phyloP scores from a whole-genome alignment of 2,888 invertebrate genomes.

The Drosophila peninsularis region DNA sequence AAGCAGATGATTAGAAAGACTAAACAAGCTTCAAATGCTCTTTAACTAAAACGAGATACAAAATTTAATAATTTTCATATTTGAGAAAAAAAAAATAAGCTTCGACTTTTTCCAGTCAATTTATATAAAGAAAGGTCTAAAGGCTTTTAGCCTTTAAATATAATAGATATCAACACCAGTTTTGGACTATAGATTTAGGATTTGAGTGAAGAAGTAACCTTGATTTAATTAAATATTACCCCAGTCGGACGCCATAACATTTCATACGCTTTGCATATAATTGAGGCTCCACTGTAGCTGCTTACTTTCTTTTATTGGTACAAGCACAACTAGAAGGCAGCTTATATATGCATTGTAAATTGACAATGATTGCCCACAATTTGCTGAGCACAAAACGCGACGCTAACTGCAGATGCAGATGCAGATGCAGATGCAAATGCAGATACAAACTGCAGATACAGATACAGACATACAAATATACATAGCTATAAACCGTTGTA shows the following conservation, averaged over 20 bases:
- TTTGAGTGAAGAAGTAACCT: too few relatives aligned
- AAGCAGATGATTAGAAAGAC: too few relatives aligned
- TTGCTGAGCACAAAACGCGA: constrained; percentile 64
- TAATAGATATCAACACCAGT: too few relatives aligned
- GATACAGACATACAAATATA: constrained; percentile 36
- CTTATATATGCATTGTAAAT: constrained; percentile 70
- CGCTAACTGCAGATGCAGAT: constrained; percentile 49
- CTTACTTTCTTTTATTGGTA: constrained; percentile 46
- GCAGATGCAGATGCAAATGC: constrained; percentile 41
- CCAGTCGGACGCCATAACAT: neutral
- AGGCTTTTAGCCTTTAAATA: too few relatives aligned
- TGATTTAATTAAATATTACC: too few relatives aligned
- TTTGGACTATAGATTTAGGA: too few relatives aligned
- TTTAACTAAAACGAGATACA: neutral
- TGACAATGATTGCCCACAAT: constrained; percentile 80
- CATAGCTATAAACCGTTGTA: constrained; percentile 39
- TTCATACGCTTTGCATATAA: neutral
- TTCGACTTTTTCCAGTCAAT: too few relatives aligned
- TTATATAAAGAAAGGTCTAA: too few relatives aligned
- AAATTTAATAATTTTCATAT: too few relatives aligned
- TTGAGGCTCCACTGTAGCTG: constrained; percentile 44
- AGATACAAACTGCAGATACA: constrained; percentile 39
- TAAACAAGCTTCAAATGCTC: neutral
- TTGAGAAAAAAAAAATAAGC: too few relatives aligned
- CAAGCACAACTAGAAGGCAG: constrained; percentile 52